These are phyloP conservation scores for Gymnoscelis rufifasciata DNA, from an alignment of 2,888 invertebrate species.

Conservation along the genomic window DNA sequence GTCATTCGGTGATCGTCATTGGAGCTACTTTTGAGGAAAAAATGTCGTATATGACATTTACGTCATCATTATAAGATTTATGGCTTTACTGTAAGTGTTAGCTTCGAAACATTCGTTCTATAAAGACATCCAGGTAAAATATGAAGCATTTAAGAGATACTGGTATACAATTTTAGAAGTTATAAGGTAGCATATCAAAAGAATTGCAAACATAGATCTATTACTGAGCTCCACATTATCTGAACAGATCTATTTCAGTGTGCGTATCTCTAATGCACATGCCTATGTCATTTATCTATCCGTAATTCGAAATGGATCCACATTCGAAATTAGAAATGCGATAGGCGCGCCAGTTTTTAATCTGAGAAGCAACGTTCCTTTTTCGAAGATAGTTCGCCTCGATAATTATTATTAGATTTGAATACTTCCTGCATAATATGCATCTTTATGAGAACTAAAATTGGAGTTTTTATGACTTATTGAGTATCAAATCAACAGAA, in stretches of 20 bases:
- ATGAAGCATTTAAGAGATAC: no score
- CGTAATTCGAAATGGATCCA: slow-evolving; percentile 31
- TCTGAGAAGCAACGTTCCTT: slow-evolving; percentile 29
- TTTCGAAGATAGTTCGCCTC: slow-evolving; percentile 30
- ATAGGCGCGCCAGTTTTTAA: slow-evolving; percentile 33
- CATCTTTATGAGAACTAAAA: slow-evolving; percentile 26
- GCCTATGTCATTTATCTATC: slow-evolving; percentile 29
- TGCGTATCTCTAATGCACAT: slow-evolving; percentile 21
- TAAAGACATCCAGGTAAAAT: neutral
- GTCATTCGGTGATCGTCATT: slow-evolving; percentile 57
- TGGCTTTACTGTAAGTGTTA: neutral
- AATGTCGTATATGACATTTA: slow-evolving; percentile 14
- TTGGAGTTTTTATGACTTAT: slow-evolving; percentile 30
- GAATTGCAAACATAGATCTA: slow-evolving; percentile 12
- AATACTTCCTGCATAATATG: slow-evolving; percentile 21
- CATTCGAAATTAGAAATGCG: slow-evolving; percentile 33
- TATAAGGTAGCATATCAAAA: slow-evolving; percentile 14
- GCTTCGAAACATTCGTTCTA: neutral
- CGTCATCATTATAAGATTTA: slow-evolving; percentile 14
- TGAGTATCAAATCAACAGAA: slow-evolving; percentile 25
- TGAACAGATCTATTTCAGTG: slow-evolving; percentile 18
- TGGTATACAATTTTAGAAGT: no score
- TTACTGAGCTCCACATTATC: slow-evolving; percentile 10
- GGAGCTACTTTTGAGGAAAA: slow-evolving; percentile 21
- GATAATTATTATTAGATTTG: slow-evolving; percentile 31